Base-by-base conservation (phyloP, 2,888 invertebrate genomes). In the Uropetala carovei region DNA sequence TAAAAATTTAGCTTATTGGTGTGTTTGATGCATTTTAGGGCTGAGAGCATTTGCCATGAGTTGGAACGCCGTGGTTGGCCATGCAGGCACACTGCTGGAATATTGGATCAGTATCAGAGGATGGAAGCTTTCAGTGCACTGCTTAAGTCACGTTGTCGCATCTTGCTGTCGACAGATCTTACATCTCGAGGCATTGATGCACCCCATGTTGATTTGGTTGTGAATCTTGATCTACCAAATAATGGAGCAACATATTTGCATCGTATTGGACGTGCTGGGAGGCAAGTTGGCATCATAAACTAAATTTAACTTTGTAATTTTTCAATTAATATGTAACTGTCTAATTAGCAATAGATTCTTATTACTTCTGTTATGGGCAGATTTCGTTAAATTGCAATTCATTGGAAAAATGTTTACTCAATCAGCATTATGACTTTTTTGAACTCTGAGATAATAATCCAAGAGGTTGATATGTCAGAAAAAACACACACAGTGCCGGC, bases 161-260 rank as follows among this genome's bases (percentile, higher is more conserved):
- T 99, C 94, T 95, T 99, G 93, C 96, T 99, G 91, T 97, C 99
- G 0, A 99, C 99, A 0, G 99, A 98, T 95, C 95, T 98, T 93
- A 97, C 98, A 93, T 97, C 99, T 1, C 96, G 99, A 93, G 99
- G 99, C 16, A 98, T 99, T 93, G 99, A 99, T 96, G 98, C 98
- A 0, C 97, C 98, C 93, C 98, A 98, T 95, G 97, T 99, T 14
- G 98, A 99, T 96, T 95, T 99, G 93, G 98, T 99, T 0, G 92
- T 92, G 68, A 99, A 99, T 95, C 96, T 99, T 94, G 99, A 99
- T 94, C 95, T 98, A 59, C 98, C 99, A 0, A 94, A 94, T 93
- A 97, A 98, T 94, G 96, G 97, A 93, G 97, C 97, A 93, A 98
- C 98, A 27, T 99, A 99, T 95, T 96, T 99, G 93, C 99, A 99